Conservation (phyloP, 2,113 vertebrate genomes). For the Fregata magnificens region DNA sequence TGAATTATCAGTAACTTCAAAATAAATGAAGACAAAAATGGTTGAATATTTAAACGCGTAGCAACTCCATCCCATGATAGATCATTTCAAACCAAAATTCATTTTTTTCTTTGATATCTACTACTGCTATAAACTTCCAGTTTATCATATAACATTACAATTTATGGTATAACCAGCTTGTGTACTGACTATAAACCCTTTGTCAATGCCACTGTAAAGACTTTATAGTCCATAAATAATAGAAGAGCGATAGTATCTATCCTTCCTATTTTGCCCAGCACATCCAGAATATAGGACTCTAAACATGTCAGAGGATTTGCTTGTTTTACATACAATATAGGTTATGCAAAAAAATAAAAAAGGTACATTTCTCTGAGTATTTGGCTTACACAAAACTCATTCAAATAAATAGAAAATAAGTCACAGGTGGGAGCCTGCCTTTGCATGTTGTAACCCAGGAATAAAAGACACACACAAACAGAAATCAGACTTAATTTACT, state of each 20-base stretch:
- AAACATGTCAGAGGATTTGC: conserved; percentile 71
- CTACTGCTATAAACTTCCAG: conserved; percentile 79
- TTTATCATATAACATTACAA: conserved; percentile 86
- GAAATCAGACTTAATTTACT: not conserved
- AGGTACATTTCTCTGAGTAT: not conserved
- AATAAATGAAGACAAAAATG: conserved; percentile 78
- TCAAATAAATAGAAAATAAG: conserved; percentile 24
- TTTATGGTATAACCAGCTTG: conserved; percentile 84
- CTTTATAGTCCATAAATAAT: conserved; percentile 81
- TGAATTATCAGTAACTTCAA: conserved; percentile 74
- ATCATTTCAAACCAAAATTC: conserved; percentile 71
- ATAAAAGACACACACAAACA: not conserved
- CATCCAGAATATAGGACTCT: conserved; percentile 68
- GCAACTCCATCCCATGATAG: conserved; percentile 68
- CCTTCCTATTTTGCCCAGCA: conserved; percentile 70
- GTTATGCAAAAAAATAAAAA: conserved; percentile 11
- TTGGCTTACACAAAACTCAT: not conserved
- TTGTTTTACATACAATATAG: conserved; percentile 72
- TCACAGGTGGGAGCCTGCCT: not conserved
- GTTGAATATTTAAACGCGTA: conserved; percentile 79
- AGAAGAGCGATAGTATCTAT: conserved; percentile 75
- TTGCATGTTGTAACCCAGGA: not conserved
- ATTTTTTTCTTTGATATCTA: conserved; percentile 78
- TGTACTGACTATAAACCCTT: conserved; percentile 82
- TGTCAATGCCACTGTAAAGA: conserved; percentile 82